Conservation (phyloP, 2,113 vertebrate species). For the Litocranius walleri region DNA sequence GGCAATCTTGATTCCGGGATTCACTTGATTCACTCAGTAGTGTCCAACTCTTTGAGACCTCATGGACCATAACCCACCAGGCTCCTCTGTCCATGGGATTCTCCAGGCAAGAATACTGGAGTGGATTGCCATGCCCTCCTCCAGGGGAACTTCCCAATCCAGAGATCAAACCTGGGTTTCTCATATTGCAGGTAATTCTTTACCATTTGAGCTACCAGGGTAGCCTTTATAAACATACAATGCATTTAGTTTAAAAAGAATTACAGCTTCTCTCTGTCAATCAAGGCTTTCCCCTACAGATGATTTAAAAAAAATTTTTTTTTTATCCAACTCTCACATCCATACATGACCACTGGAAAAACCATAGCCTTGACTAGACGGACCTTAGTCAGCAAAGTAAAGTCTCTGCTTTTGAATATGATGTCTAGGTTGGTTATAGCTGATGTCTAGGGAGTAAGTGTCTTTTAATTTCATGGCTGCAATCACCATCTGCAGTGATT, state of each 20-base stretch:
- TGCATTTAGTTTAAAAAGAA: background rate
- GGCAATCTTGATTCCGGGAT: too few species aligned
- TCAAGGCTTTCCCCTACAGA: background rate
- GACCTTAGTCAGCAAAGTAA: too few species aligned
- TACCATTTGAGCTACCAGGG: background rate
- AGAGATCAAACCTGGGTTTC: background rate
- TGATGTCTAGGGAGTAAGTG: too few species aligned
- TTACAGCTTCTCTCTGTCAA: background rate
- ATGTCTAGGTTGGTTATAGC: too few species aligned
- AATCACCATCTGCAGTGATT: too few species aligned
- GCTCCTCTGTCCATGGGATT: background rate
- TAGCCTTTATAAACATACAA: background rate
- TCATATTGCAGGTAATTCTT: background rate
- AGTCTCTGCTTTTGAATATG: too few species aligned
- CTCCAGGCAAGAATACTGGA: background rate
- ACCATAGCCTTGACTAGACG: too few species aligned
- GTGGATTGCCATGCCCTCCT: background rate
- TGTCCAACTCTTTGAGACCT: background rate
- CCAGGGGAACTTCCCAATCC: background rate
- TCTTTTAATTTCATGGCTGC: too few species aligned
- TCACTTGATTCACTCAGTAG: background rate
- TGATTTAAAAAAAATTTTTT: background rate
- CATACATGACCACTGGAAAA: too few species aligned
- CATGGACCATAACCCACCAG: background rate
- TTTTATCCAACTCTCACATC: background rate